Evolutionary conservation across 2,797 vertebrate genomes (phyloP).

Genomic region (Crocodylus rhombifer): DNA sequence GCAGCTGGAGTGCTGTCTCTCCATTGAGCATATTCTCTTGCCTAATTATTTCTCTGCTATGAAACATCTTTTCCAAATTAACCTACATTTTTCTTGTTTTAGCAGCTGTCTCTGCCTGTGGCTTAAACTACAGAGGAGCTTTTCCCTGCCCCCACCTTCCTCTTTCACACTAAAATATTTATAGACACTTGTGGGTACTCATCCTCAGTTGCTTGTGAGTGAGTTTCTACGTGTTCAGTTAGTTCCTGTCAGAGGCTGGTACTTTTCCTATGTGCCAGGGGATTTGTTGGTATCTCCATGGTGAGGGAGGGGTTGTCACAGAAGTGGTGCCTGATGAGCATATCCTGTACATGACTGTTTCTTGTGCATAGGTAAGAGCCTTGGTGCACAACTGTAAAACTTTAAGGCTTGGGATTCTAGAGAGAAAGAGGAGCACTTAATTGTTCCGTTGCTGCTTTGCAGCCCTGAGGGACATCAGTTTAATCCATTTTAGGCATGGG

Average conservation of each 20-base stretch:
- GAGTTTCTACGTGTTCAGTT: neutral
- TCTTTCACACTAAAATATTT: conserved; percentile 58
- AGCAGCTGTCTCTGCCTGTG: neutral
- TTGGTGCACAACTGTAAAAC: too few relatives aligned
- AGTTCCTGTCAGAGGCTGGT: neutral
- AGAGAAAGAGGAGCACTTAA: too few relatives aligned
- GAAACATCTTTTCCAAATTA: conserved; percentile 53
- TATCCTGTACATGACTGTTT: too few relatives aligned
- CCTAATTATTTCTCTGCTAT: conserved; percentile 14
- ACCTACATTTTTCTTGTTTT: conserved; percentile 34
- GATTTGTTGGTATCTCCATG: neutral
- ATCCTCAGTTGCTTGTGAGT: fast-evolving
- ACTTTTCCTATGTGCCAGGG: neutral
- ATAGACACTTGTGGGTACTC: neutral
- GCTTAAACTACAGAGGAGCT: conserved; percentile 35
- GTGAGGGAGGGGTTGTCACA: neutral
- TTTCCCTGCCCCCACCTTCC: conserved; percentile 66
- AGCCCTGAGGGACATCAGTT: too few relatives aligned
- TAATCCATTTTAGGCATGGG: too few relatives aligned
- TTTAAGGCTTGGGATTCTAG: too few relatives aligned
- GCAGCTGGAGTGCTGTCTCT: neutral
- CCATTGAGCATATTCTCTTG: neutral
- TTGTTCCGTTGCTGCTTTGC: too few relatives aligned
- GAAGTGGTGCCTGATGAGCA: neutral
- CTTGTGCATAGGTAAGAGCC: too few relatives aligned